A percentile compares a stretch with the other conserved stretches of the same genome.
These are phyloP conservation scores for Zaprionus taronus DNA, from an alignment of 1,140 invertebrate species.

Conservation along the genomic window DNA sequence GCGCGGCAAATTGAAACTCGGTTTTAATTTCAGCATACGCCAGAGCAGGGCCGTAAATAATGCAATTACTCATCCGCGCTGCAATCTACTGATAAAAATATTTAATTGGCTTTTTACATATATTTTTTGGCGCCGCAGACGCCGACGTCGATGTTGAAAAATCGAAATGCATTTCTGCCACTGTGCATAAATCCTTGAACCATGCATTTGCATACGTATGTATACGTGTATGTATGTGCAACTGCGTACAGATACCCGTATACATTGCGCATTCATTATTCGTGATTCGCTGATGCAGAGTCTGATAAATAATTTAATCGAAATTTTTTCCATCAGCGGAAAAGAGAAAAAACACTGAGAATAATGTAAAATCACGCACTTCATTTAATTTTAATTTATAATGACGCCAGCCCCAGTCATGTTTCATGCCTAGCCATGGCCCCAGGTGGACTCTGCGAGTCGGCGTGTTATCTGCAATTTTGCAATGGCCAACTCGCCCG, in stretches of 20 bases:
- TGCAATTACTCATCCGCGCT: conserved; percentile 75
- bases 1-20: conserved; percentile 62
- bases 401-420: conserved; percentile 56
- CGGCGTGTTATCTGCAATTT: not conserved
- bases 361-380: conserved; percentile 69
- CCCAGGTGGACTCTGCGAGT: not conserved
- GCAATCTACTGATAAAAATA: conserved; percentile 81
- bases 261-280: not conserved
- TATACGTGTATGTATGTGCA: no score
- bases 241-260: no score
- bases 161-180: conserved; percentile 72
- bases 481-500: conserved; percentile 15
- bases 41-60: conserved; percentile 66
- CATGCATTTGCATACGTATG: not conserved
- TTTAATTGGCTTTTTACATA: conserved; percentile 74
- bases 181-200: conserved; percentile 67
- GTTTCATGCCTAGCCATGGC: conserved; percentile 38
- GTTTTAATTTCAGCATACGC: conserved; percentile 60
- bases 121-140: conserved; percentile 7
- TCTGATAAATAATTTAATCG: conserved; percentile 80
- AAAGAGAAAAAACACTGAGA: conserved; percentile 30
- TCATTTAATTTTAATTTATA: conserved; percentile 81
- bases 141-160: conserved; percentile 35
- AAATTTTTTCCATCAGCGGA: conserved; percentile 64
- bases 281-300: conserved; percentile 55